Evolutionary conservation across 53 echinoderm and acorn worm species (phyloP), one percentile per base, ranked within the genome.

Genomic region (Echinometra lucunter): DNA sequence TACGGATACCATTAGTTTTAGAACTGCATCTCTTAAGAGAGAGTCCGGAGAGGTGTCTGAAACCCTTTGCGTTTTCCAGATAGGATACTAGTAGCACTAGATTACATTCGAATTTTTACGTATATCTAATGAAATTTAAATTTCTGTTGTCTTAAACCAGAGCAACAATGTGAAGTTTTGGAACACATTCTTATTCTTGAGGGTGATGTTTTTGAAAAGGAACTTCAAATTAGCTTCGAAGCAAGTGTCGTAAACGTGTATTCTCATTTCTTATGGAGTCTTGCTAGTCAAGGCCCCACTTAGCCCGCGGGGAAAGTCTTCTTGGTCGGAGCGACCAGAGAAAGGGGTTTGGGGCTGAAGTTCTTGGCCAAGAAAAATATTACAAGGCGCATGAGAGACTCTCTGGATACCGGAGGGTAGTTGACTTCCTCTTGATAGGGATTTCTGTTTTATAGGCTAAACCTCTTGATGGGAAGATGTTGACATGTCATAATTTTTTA

Each of bases 251-350:
- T 28, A 27, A 28, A n/a, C 49, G 85, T 85, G 85, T 85, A 85
- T 49, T 49, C 49, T 85, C 49, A 85, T 49, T 85, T 49, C 49
- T 85, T 49, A 47, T 10, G n/a, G n/a, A 47, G 49, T 45, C 85
- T 85, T 85, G 85, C 27, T 12, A 85, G 85, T 49, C 85, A 85
- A 85, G 85, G 85, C 85, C 85, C 85, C 30, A 13, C n/a, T 49
- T 78, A 4, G 78, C 45, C 85, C 30, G 19, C 21, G 85, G 85
- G 44, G 28, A 49, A 85, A 28, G n/a, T 85, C 85, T 47, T 49
- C 53, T 85, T 27, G 30, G n/a, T 85, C 85, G 85, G 23, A 44
- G 44, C 81, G 15, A 19, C 44, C 25, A 5, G 53, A 28, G 53
- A n/a, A 49, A 85, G 85, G 85, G 47, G 49, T 21, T 53, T 28